Evolutionary conservation across 1,140 invertebrate species (phyloP).

Genomic region (Dufourea novaeangliae): DNA sequence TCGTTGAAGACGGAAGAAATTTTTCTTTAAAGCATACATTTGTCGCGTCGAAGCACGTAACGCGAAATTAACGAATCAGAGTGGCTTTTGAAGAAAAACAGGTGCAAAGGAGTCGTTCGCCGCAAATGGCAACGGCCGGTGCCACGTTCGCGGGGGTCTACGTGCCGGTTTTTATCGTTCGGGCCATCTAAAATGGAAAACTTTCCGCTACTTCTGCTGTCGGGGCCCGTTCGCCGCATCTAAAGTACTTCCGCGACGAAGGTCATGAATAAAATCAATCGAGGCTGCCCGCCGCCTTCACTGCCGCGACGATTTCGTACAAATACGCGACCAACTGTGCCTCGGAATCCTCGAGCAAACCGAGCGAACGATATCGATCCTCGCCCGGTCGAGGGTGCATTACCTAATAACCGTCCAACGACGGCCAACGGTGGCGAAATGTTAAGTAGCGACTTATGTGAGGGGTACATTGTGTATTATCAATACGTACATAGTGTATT

Average conservation of each 20-base stretch:
- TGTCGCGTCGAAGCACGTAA: no score
- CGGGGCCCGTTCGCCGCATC: conserved; percentile 12
- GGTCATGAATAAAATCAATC: conserved; percentile 44
- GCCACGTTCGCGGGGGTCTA: conserved; percentile 5
- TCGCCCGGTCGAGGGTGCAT: not conserved
- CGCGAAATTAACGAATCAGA: no score
- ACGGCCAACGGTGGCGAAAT: not conserved
- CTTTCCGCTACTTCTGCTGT: conserved; percentile 5
- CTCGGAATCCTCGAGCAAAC: conserved; percentile 6
- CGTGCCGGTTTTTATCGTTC: conserved; percentile 16
- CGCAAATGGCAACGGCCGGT: not conserved
- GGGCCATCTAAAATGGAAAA: conserved; percentile 16
- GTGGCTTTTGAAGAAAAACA: no score
- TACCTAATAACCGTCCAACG: not conserved
- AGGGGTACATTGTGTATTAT: not conserved
- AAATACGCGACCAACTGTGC: conserved; percentile 1
- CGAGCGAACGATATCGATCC: conserved; percentile 4
- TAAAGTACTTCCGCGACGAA: conserved; percentile 35
- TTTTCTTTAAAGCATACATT: no score
- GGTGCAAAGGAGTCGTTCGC: no score
- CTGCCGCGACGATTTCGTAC: conserved; percentile 28
- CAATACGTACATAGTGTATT: no score
- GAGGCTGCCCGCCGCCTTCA: not conserved
- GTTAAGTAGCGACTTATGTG: not conserved
- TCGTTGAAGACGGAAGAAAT: no score